These are phyloP conservation scores for Hemibagrus wyckioides DNA, from an alignment of 2,113 vertebrate species.

Conservation along the genomic window DNA sequence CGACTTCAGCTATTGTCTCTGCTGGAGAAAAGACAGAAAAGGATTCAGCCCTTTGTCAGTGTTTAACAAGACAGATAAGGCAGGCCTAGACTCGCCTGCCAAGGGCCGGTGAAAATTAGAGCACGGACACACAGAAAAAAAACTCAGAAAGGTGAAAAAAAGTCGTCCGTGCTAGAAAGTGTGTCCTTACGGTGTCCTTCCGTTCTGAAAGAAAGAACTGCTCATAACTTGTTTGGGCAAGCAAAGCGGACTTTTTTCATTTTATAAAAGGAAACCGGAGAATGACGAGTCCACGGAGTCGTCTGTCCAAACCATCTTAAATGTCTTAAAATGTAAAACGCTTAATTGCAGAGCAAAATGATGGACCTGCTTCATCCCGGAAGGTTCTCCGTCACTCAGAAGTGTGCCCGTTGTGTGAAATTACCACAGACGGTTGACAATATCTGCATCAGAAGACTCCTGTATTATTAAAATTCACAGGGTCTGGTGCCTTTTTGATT, in stretches of 20 bases:
- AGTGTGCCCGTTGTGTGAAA: neutral
- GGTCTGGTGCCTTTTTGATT: constrained; percentile 33
- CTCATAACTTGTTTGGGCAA: constrained; percentile 50
- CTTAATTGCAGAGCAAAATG: neutral
- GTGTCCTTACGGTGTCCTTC: constrained; percentile 48
- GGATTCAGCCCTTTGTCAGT: constrained; percentile 70
- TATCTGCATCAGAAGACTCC: constrained; percentile 13
- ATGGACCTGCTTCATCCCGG: neutral
- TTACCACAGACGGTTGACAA: neutral
- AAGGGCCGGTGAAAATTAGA: constrained; percentile 57
- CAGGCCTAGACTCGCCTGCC: constrained; percentile 53
- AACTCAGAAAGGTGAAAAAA: constrained; percentile 44
- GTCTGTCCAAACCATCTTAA: neutral
- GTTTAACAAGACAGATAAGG: constrained; percentile 73
- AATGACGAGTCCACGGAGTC: neutral
- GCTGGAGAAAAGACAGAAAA: constrained; percentile 62
- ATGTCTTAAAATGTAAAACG: neutral
- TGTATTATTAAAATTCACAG: constrained; percentile 18
- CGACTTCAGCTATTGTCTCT: constrained; percentile 74
- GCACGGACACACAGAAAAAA: constrained; percentile 37
- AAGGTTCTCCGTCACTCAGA: neutral
- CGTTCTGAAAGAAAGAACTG: constrained; percentile 26
- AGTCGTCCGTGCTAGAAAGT: constrained; percentile 26
- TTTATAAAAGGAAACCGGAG: neutral
- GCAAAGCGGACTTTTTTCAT: neutral